Evolutionary conservation across 2,888 invertebrate species (phyloP), one percentile per base, ranked within the genome.

Genomic region (Cylindroiulus punctatus): DNA sequence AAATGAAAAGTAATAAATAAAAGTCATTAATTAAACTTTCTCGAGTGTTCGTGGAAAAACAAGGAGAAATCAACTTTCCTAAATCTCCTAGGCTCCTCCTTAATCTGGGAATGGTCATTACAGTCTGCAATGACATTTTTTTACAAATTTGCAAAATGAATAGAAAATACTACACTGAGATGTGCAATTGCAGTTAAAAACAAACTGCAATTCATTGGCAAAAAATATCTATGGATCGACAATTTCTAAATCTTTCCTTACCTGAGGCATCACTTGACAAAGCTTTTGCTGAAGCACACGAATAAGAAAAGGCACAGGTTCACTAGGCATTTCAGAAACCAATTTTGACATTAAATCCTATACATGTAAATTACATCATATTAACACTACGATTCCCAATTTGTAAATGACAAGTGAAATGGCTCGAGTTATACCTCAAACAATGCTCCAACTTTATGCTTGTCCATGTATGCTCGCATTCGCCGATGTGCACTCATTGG

Each of bases 281-380:
- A 86, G 32, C 32, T 86, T 86, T n/a, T 86, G 52, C 32, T 86
- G 86, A 10, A 86, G 65, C 14, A 82, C 26, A 40, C 47, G 81
- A 26, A 86, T 86, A 19, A 86, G 47, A 86, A 86, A 86, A n/a
- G 86, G 86, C 44, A 86, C 36, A 30, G 86, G 86, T 19, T 86
- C 86, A 17, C 42, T 81, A 7, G 86, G 86, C 86, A 86, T 86
- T 86, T 86, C 86, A 26, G 81, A 42, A n/a, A 86, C 47, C 0
- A 86, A 30, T 86, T 86, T 86, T 44, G 81, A 81, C 86, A 86
- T 86, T 42, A 86, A 47, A 32, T 86, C 86, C 86, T 86, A 44
- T 8, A n/a, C n/a, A n/a, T n/a, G n/a, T n/a, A 32, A 76, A 76
- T 76, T 32, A 30, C 26, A 32, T 76, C 1, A 3, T 32, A 76